phyloP scores from a whole-genome alignment of 2,113 vertebrate species.

The Poeciliopsis retropinna region DNA sequence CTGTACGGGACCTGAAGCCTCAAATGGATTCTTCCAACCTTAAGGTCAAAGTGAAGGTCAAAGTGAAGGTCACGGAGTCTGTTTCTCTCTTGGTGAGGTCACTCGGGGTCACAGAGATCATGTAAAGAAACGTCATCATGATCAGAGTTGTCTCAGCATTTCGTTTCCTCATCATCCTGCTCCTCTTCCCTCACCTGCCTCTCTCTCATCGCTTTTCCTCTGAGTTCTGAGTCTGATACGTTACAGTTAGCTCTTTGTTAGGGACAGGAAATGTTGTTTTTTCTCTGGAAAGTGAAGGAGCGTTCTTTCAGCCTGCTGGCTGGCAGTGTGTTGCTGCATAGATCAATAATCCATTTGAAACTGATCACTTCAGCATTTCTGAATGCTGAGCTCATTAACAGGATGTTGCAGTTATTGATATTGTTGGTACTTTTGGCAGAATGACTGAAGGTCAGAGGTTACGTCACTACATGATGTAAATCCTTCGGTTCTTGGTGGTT shows the following conservation, averaged over 20 bases:
- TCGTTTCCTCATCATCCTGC: background rate
- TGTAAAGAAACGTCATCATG: conserved; percentile 62
- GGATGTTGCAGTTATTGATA: no score
- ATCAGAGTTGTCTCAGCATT: conserved; percentile 39
- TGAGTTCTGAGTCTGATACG: no score
- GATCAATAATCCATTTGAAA: background rate
- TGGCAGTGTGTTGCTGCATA: background rate
- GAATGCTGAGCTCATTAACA: no score
- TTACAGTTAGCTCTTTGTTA: background rate
- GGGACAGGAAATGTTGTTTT: background rate
- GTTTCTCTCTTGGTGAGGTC: conserved; percentile 59
- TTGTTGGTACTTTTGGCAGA: no score
- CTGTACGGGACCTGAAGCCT: conserved; percentile 42
- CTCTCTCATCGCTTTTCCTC: no score
- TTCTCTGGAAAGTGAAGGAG: background rate
- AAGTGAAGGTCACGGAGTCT: background rate
- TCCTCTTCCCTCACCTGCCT: conserved; percentile 12
- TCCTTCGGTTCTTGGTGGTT: background rate
- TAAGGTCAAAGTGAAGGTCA: conserved; percentile 41
- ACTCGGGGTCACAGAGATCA: conserved; percentile 57
- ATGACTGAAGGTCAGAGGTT: background rate
- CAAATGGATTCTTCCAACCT: conserved; percentile 57
- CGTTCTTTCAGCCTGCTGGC: background rate
- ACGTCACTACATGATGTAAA: no score
- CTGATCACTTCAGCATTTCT: no score